These are phyloP conservation scores for Nyctalus aviator DNA, from an alignment of 2,797 vertebrate genomes.

Conservation along the genomic window DNA sequence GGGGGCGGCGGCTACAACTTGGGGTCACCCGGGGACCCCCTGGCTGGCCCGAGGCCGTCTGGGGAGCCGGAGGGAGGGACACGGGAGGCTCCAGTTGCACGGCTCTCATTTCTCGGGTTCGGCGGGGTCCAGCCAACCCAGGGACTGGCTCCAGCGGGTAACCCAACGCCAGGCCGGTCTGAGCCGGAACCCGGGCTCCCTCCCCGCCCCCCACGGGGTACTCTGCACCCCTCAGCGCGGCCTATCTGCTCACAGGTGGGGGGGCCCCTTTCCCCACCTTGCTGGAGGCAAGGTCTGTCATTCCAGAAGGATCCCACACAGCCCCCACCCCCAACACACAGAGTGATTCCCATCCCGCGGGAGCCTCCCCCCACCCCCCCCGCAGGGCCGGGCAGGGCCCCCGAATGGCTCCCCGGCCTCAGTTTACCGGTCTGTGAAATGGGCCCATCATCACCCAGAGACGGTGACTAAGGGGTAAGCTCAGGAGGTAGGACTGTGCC, in stretches of 20 bases:
- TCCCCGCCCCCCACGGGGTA: background rate
- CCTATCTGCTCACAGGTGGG: background rate
- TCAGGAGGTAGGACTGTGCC: too few species aligned
- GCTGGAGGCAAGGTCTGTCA: background rate
- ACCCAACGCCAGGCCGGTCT: slow-evolving; percentile 36
- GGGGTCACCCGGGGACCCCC: background rate
- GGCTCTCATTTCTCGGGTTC: slow-evolving; percentile 23
- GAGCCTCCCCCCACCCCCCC: too few species aligned
- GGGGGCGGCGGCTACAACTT: background rate
- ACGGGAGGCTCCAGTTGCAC: slow-evolving; percentile 14
- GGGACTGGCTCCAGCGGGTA: background rate
- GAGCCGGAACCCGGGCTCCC: background rate
- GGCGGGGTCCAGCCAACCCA: background rate
- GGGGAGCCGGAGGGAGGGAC: background rate
- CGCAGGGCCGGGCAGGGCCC: background rate
- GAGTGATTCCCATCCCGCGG: background rate
- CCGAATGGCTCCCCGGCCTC: background rate
- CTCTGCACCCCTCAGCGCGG: background rate
- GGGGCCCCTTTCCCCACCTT: too few species aligned
- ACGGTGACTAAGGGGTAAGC: background rate
- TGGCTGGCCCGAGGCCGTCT: background rate
- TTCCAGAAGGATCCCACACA: background rate
- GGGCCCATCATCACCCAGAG: background rate
- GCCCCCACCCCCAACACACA: background rate
- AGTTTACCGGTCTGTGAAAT: background rate